Base-by-base conservation (phyloP, 2,888 invertebrate species). In the Synanthedon andrenaeformis region DNA sequence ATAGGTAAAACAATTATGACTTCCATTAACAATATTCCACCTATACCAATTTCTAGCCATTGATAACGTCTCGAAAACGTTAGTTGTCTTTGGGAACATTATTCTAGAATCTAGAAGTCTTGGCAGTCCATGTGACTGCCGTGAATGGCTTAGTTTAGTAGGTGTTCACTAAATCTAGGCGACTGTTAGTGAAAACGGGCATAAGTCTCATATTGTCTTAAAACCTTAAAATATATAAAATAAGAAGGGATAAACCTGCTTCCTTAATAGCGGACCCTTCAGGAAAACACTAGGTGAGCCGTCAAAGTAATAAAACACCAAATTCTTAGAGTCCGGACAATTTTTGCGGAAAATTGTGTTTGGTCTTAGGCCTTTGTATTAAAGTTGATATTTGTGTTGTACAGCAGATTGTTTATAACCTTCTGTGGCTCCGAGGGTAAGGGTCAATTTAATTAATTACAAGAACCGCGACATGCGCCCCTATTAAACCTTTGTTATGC, bases 401-500 rank as follows among this genome's bases (percentile, higher is more conserved):
- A 54, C 62, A 56, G 57, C 51, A 56, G 53, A 59, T 53, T 62
- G 58, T 66, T 65, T 59, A 65, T 69, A 62, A 62, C 62, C 71
- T 70, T 65, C 68, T 66, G 70, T 63, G 66, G 74, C 70, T 35
- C 69, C 63, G 61, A 66, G 76, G 74, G 72, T 72, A 67, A 73
- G 78, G 80, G 79, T 77, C 79, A 76, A 78, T 80, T 80, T 75
- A 80, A 80, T 80, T 80, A 80, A 80, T 80, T 77, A 79, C 73
- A 69, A 63, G 64, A 71, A 74, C 78, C 79, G 61, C 79, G 73
- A 79, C 79, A 75, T 74, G 73, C 70, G 64, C 74, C 74, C 74
- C 76, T 75, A 76, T 78, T 79, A 76, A 76, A 76, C 74, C 74
- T 77, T 74, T 74, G 77, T 77, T 74, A 69, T 69, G 66, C 64